phyloP scores from a whole-genome alignment of 2,888 invertebrate species.

The Antitype chi region DNA sequence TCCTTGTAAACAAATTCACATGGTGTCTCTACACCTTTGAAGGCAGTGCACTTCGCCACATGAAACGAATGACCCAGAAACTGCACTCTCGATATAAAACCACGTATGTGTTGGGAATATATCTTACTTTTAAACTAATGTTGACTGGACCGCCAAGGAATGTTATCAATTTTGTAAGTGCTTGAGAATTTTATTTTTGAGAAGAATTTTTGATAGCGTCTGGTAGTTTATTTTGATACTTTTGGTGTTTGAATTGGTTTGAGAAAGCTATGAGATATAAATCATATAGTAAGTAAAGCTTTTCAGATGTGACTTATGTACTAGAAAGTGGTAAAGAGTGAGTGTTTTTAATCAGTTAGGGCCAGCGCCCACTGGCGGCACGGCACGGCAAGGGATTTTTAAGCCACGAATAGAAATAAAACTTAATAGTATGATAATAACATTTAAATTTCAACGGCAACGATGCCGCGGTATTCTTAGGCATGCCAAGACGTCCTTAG shows the following conservation, averaged over 20 bases:
- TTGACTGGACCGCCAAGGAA: slow-evolving; percentile 43
- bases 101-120: slow-evolving; percentile 46
- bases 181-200: slow-evolving; percentile 12
- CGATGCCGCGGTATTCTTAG: too few species aligned
- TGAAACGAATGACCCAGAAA: slow-evolving; percentile 71
- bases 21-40: slow-evolving; percentile 60
- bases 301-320: neutral
- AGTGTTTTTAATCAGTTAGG: neutral
- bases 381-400: too few species aligned
- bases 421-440: too few species aligned
- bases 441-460: too few species aligned
- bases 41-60: slow-evolving; percentile 66
- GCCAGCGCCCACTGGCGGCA: too few species aligned
- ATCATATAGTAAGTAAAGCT: neutral
- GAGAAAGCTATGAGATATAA: neutral
- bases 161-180: slow-evolving; percentile 44
- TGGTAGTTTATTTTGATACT: neutral
- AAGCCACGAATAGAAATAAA: too few species aligned
- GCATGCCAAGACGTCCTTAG: too few species aligned
- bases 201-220: neutral
- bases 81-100: slow-evolving; percentile 63
- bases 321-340: neutral
- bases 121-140: slow-evolving; percentile 60
- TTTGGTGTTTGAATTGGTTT: neutral
- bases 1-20: neutral